Evolutionary conservation across 2,888 invertebrate genomes (phyloP), one percentile per base, ranked within the genome.

Genomic region (Tetrapedia diversipes): DNA sequence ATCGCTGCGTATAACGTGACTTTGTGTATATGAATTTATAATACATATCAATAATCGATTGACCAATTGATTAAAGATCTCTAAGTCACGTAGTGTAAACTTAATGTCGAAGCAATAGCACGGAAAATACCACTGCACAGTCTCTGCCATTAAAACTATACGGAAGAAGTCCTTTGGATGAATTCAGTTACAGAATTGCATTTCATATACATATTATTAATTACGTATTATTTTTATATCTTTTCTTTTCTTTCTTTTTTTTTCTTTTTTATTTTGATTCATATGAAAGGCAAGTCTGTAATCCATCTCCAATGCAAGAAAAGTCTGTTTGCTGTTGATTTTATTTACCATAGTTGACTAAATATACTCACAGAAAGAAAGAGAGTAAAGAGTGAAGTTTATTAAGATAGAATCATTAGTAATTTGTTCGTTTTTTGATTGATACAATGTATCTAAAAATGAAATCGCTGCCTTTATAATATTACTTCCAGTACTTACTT

Each of bases 351-450:
- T 76, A 61, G 59, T 67, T 51, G 78, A 75, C 69, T 71, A 80
- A 82, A 77, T 57, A 61, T 66, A 75, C 65, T 63, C 82, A 83
- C 68, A 84, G 83, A 84, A 82, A 84, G 83, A 84, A 84, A 84
- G 83, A 84, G 83, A 84, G 83, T 77, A 67, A 77, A 70, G 61
- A 57, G 43, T 73, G 64, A 57, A 68, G 57, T 73, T 74, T 65
- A 22, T 60, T 64, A 59, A 53, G 75, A 70, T 53, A 77, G 65
- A 84, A 59, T 71, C 53, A 59, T 59, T 70, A 61, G 32, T 68
- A 73, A 72, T 82, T 83, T 80, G 72, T 75, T 78, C 70, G 57
- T 81, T 83, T 70, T 59, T 64, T 60, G 65, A 80, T 71, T 61
- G 61, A 81, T 69, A 72, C 49, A 61, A 67, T 34, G 65, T 80